These are phyloP conservation scores for Agelastica alni DNA, from an alignment of 2,888 invertebrate genomes.

Conservation along the genomic window DNA sequence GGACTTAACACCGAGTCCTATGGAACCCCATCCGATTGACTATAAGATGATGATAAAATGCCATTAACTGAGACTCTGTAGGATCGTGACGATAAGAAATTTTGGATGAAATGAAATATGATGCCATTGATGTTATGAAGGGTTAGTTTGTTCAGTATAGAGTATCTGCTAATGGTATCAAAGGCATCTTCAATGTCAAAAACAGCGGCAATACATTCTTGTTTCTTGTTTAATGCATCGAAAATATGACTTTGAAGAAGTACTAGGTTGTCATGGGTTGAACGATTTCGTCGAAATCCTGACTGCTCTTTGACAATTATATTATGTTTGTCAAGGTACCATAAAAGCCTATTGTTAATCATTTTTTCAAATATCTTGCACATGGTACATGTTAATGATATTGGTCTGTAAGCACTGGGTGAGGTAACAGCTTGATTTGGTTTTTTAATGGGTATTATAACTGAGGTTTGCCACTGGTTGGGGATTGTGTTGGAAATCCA, in stretches of 20 bases:
- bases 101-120: not conserved
- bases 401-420: conserved; percentile 2
- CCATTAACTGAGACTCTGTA: no score
- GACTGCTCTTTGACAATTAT: no score
- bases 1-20: not conserved
- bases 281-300: no score
- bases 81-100: not conserved
- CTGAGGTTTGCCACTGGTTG: not conserved
- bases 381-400: not conserved
- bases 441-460: not conserved
- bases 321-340: not conserved
- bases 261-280: no score
- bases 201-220: no score
- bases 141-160: no score
- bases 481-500: not conserved
- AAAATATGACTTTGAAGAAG: no score
- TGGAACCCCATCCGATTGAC: not conserved
- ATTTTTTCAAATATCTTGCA: not conserved
- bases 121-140: not conserved
- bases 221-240: no score
- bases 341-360: not conserved
- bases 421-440: not conserved
- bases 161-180: no score
- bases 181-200: no score
- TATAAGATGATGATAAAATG: not conserved